Conservation (phyloP, 2,888 invertebrate genomes). For the Heliconius aoede region DNA sequence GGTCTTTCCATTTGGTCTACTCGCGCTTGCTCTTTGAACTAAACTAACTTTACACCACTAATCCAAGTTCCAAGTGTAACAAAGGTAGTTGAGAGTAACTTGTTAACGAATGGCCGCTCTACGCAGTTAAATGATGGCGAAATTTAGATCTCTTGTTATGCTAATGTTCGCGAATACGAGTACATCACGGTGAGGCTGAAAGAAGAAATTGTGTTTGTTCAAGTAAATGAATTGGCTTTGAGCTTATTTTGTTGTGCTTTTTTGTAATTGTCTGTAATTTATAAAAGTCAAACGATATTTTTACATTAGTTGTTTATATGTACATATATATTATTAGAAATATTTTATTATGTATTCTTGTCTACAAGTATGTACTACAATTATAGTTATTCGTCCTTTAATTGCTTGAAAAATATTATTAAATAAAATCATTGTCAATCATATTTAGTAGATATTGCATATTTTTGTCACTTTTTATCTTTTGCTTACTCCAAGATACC, state of each 20-base stretch:
- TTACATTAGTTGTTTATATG: no score
- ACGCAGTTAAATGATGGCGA: slow-evolving; percentile 46
- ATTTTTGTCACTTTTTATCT: no score
- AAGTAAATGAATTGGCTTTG: background rate
- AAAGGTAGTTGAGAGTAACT: slow-evolving; percentile 46
- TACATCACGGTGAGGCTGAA: slow-evolving; percentile 22
- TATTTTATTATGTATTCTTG: no score
- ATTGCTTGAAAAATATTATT: no score
- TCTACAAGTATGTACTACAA: no score
- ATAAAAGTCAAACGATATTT: background rate
- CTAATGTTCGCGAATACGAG: slow-evolving; percentile 33
- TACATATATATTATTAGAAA: no score
- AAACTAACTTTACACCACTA: slow-evolving; percentile 46
- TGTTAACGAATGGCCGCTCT: slow-evolving; percentile 45
- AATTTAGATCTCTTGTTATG: slow-evolving; percentile 45
- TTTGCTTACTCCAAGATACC: no score
- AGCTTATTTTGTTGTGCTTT: background rate
- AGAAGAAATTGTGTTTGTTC: slow-evolving; percentile 23
- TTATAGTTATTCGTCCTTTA: no score
- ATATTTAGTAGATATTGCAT: no score
- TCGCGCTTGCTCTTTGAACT: slow-evolving; percentile 38
- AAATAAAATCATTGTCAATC: no score
- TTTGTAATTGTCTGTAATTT: background rate
- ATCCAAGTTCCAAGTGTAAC: slow-evolving; percentile 44
- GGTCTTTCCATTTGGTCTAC: slow-evolving; percentile 34